Evolutionary conservation across 2,113 vertebrate genomes (phyloP), one percentile per base, ranked within the genome.

Genomic region (Odontesthes bonariensis): DNA sequence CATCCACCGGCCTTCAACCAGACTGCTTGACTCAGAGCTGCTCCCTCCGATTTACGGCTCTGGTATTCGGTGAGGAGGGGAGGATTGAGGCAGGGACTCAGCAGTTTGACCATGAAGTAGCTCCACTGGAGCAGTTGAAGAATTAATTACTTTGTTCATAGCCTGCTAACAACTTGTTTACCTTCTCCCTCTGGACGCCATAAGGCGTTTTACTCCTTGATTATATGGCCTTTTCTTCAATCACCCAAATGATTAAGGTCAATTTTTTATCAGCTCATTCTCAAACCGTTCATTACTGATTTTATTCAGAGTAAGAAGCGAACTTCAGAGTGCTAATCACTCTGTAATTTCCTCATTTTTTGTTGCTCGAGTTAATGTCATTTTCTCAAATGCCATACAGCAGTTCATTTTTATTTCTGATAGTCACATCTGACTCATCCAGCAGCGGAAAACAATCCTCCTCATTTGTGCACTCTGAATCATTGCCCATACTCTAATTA

Each of bases 81-180:
- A 53, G 62, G 65, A 53, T n/a, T 2, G 14, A 64, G 49, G 52
- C 31, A 12, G 67, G 12, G 61, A 53, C 35, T 68, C 72, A 12
- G 59, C 72, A 47, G 61, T 54, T 69, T 59, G 59, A 78, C 73
- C 66, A 57, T 67, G 81, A 73, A 72, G 75, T 31, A 56, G 62
- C 79, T 83, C 69, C 73, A 75, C 23, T 14, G 54, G 64, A 71
- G 65, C 81, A 75, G 72, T 35, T 60, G 61, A 42, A 51, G 69
- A 86, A 73, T 81, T 79, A 81, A 86, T 88, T 69, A 27, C 80
- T 83, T 83, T 68, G 57, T 79, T 73, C 64, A 85, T 58, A 14
- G 59, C 42, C 67, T 61, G 47, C 66, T 62, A 80, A 73, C 46
- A 59, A 23, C 52, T 71, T 81, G 75, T 82, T 86, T 85, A 80